Conservation (phyloP, 2,888 invertebrate genomes). For the Atethmia centrago region DNA sequence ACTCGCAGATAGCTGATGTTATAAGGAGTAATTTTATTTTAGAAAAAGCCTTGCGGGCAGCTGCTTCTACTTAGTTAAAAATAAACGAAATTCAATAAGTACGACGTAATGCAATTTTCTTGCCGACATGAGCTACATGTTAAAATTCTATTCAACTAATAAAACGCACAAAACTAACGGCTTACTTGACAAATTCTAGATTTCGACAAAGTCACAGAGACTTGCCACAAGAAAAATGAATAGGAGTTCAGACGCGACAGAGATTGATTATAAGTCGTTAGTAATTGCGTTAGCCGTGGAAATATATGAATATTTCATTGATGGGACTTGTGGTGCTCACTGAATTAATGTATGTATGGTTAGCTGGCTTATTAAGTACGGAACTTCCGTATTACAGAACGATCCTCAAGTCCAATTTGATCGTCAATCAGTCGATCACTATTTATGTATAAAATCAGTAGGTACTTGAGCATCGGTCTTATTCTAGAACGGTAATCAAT, state of each 20-base stretch:
- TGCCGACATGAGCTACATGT: background rate
- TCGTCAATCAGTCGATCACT: no score
- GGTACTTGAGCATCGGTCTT: no score
- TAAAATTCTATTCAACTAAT: slow-evolving; percentile 8
- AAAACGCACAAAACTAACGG: background rate
- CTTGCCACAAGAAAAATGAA: slow-evolving; percentile 35
- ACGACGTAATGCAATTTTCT: no score
- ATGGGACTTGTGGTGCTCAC: background rate
- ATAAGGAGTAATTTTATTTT: no score
- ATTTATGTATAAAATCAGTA: no score
- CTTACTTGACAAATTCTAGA: slow-evolving; percentile 21
- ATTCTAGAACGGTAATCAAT: no score
- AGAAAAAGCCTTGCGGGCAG: no score
- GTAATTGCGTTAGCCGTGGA: slow-evolving; percentile 46
- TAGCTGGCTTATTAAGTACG: background rate
- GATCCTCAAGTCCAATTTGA: no score
- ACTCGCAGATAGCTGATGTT: no score
- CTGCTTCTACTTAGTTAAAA: no score
- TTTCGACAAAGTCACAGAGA: slow-evolving; percentile 11
- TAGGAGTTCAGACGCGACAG: slow-evolving; percentile 36
- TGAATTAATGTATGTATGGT: slow-evolving; percentile 14
- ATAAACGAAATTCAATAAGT: no score
- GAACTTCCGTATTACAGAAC: background rate
- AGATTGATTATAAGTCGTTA: slow-evolving; percentile 60
- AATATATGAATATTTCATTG: slow-evolving; percentile 57